Evolutionary conservation across 2,113 vertebrate species (phyloP).

Genomic region (Ardeotis arabs): DNA sequence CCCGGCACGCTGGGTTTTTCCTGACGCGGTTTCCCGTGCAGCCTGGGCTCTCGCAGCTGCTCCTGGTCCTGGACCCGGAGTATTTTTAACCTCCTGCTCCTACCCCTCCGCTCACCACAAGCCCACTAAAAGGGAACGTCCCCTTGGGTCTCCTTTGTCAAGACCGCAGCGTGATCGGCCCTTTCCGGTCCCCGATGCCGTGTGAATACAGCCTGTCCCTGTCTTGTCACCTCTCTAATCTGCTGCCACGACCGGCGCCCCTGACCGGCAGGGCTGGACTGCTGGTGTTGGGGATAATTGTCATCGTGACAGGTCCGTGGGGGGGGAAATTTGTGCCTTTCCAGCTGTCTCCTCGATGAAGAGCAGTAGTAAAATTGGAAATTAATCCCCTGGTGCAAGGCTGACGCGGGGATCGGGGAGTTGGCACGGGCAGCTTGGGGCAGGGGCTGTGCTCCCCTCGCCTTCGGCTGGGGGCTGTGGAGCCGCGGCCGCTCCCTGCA

Average conservation of each 20-base stretch:
- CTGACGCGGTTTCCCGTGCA: rapidly evolving
- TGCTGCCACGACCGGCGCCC: neutral
- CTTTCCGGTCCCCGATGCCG: neutral
- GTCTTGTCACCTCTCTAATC: neutral
- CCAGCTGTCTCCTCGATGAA: neutral
- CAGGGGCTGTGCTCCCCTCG: neutral
- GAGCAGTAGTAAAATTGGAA: neutral
- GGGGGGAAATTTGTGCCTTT: neutral
- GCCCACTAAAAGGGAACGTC: neutral
- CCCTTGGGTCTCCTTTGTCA: neutral
- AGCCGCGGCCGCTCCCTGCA: neutral
- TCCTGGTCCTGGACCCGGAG: neutral
- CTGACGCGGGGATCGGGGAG: neutral
- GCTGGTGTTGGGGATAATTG: neutral
- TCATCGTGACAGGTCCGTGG: constrained; percentile 4
- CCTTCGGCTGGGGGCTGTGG: neutral
- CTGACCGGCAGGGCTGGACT: neutral
- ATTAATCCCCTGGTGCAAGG: neutral
- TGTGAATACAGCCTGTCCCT: neutral
- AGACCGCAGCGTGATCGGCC: neutral
- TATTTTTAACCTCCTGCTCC: neutral
- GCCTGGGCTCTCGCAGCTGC: neutral
- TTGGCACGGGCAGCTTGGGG: neutral
- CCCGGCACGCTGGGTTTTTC: neutral
- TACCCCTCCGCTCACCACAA: neutral